Evolutionary conservation across 2,888 invertebrate species (phyloP), one percentile per base, ranked within the genome.

Genomic region (Hemicrepidius hirtus): DNA sequence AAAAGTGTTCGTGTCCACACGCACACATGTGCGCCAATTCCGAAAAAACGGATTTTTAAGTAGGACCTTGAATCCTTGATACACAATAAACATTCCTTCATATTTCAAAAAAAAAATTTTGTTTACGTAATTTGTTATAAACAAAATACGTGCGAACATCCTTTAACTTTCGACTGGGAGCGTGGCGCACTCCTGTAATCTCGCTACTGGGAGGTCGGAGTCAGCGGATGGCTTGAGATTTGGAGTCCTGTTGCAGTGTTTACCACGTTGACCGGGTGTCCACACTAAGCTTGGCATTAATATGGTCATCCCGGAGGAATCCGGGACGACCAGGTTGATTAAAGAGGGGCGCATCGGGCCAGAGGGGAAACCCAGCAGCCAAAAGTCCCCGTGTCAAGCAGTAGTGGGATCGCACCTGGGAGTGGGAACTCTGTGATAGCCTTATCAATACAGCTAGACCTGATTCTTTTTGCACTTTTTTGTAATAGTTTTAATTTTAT

Each of bases 291-390:
- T 92, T 88, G 94, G 94, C 95, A 94, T 97, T 95, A 94, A 97
- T 95, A 97, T 97, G 97, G 96, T 90, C 88, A 89, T 89, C 91
- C 90, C 87, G 91, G 93, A 92, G 96, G 95, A 97, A 92, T 93
- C 91, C 86, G 84, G 88, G 90, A 89, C 79, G 88, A 89, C 93
- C 95, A 95, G 95, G 97, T 97, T 94, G 90, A 91, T 92, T 94
- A 96, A 97, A 92, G 97, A 96, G 96, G 93, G 95, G 94, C 94
- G 97, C 89, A 97, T 91, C 94, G 97, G 97, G 96, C 95, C 96
- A 97, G 97, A 93, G 95, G 95, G 95, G 97, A 94, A 95, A 97
- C 95, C 93, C 95, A 97, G 97, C 97, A 97, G 96, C 96, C 96
- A 97, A 97, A 96, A 97, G 96, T 95, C 94, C 92, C 96, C 96